Evolutionary conservation across 2,888 invertebrate species (phyloP), one percentile per base, ranked within the genome.

Genomic region (Drosophila melanosoma): DNA sequence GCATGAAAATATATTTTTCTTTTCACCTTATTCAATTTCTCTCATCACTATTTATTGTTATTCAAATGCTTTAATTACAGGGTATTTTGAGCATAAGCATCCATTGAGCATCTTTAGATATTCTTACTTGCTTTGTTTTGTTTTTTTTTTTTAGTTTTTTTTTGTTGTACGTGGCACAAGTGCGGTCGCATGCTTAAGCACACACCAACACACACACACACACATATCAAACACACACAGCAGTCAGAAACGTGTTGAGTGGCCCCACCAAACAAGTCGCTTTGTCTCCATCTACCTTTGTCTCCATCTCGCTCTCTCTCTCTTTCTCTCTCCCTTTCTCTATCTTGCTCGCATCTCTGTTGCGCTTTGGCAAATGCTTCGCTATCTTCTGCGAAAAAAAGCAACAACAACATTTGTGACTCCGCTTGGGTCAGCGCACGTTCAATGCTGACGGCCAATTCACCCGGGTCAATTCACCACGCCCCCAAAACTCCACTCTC

Each of bases 181-280:
- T 89, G 85, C 88, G 89, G 90, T 87, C 87, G 83, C 84, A 86
- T 89, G 89, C 85, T 87, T 82, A 85, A 84, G 87, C 87, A 82
- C 85, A 83, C 79, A 73, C 71, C 66, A 64, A 76, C 38, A 75
- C 69, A 79, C 36, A 70, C 33, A 70, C 51, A 65, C n/a, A n/a
- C 66, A 75, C 70, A 74, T 40, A 54, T 52, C 42, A 23, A 45
- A 68, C 54, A 72, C 56, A 75, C 48, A 70, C 49, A 74, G 57
- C 63, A 63, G 76, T 36, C 58, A 77, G 79, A 87, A 89, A 85
- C 89, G 90, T 85, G 85, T 85, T 89, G 90, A 89, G 88, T 85
- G 90, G 82, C 82, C 48, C 76, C 83, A 69, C 69, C 71, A 78
- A 82, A 76, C 84, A 83, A 84, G 72, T 81, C 74, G 67, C 74